phyloP scores from a whole-genome alignment of 2,113 vertebrate species.

The Prinia subflava region DNA sequence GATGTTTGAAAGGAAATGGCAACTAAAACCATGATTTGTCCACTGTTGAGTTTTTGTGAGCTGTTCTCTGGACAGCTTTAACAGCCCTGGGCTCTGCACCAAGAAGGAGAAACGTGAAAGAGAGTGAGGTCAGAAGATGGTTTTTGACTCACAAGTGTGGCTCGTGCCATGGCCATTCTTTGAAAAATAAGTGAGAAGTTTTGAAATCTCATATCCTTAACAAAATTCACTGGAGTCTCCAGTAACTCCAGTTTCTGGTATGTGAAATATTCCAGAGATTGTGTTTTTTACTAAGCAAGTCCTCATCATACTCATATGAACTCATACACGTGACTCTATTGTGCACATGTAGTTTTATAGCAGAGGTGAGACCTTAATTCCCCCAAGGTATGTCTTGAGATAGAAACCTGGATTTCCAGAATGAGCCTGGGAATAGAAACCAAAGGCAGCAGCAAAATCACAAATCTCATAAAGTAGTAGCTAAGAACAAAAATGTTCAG shows the following conservation, averaged over 20 bases:
- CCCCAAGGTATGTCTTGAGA: neutral
- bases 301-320: neutral
- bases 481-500: neutral
- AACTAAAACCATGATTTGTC: neutral
- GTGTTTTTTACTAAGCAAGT: neutral
- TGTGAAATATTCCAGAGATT: neutral
- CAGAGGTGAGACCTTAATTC: neutral
- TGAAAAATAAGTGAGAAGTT: rapidly evolving
- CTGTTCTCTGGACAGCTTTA: neutral
- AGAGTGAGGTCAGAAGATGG: neutral
- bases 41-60: neutral
- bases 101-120: neutral
- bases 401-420: neutral
- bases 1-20: neutral
- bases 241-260: neutral
- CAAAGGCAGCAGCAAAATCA: neutral
- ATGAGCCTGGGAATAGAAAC: neutral
- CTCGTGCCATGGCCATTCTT: neutral
- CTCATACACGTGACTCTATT: rapidly evolving
- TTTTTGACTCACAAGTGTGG: neutral
- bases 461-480: neutral
- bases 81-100: neutral
- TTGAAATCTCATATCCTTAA: neutral
- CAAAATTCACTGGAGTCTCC: neutral
- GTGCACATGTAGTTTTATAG: neutral